Base-by-base conservation (phyloP, 2,888 invertebrate species). In the Bhutanitis thaidina region DNA sequence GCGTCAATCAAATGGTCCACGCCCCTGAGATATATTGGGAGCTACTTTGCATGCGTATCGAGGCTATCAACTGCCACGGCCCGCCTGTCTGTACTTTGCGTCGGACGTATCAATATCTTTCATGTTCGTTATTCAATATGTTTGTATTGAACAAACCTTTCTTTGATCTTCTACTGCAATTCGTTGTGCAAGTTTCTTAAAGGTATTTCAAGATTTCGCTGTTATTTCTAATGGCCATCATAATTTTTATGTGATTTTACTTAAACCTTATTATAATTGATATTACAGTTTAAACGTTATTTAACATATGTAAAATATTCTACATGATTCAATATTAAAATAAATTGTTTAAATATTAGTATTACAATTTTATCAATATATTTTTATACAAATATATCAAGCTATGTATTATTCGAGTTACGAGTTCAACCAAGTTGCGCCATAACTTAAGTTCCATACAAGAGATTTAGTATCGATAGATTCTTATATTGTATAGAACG, bases 21-120 rank as follows among this genome's bases (percentile, higher is more conserved):
- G 86, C 87, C 86, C 85, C 37, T 71, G 70, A 77, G 80, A 84
- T 83, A 82, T 82, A 85, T 86, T 80, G 85, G 75, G 74, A 74
- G 78, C 73, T 80, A 85, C 47, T 88, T 88, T 88, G 88, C 88
- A 87, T 87, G 82, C 80, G 77, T 80, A 82, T 82, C 80, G 73
- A 67, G 71, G 67, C 68, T 62, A 70, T 75, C 72, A 70, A 72
- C 77, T 77, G 82, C 80, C 80, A 62, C 71, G 70, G 72, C 71
- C 71, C 40, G 45, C 45, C 50, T 77, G 78, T 63, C 71, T 69
- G 71, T 71, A 70, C 71, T 72, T 68, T 61, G 69, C 76, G 72
- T 70, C 78, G 74, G 85, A 85, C 84, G 76, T 75, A 35, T 37
- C 36, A 25, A 27, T 27, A 27, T 27, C 27, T 20, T 20, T 3